These are phyloP conservation scores for Teleogryllus occipitalis DNA, from an alignment of 1,140 invertebrate species.

Conservation along the genomic window DNA sequence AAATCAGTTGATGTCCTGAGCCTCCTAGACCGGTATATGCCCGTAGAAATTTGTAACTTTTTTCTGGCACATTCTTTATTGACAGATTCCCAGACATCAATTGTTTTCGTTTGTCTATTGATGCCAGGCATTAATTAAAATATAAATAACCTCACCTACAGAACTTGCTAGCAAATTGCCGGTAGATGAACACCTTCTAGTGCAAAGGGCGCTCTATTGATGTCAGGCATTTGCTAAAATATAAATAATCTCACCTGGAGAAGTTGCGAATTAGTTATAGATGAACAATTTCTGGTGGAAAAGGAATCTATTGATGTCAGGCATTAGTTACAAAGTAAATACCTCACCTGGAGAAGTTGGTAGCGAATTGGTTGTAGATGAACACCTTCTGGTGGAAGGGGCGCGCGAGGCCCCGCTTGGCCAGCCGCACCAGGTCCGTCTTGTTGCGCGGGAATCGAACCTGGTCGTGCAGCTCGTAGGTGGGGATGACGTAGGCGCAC, in stretches of 20 bases:
- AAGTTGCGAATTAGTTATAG: slow-evolving; percentile 90
- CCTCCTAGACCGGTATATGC: too few species aligned
- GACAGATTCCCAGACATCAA: too few species aligned
- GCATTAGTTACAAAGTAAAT: too few species aligned
- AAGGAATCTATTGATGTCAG: too few species aligned
- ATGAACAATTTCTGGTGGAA: slow-evolving; percentile 91
- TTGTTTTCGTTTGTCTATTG: too few species aligned
- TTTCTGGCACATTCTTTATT: too few species aligned
- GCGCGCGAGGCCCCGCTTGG: slow-evolving; percentile 65
- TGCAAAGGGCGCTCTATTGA: slow-evolving; percentile 89
- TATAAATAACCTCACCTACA: slow-evolving; percentile 53
- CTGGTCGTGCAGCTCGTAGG: slow-evolving; percentile 74
- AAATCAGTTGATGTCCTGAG: too few species aligned
- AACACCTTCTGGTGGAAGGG: slow-evolving; percentile 91
- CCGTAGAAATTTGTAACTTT: too few species aligned
- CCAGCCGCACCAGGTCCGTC: slow-evolving; percentile 61
- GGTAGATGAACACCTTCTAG: slow-evolving; percentile 84
- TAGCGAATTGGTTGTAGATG: slow-evolving; percentile 85
- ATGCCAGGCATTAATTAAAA: too few species aligned
- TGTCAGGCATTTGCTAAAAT: too few species aligned
- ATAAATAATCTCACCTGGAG: slow-evolving; percentile 54
- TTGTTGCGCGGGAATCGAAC: slow-evolving; percentile 72
- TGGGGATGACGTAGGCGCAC: slow-evolving; percentile 87
- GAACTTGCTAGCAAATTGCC: slow-evolving; percentile 88
- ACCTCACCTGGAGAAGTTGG: slow-evolving; percentile 79